phyloP scores from a whole-genome alignment of 2,797 vertebrate species.

The Hydrophis major region DNA sequence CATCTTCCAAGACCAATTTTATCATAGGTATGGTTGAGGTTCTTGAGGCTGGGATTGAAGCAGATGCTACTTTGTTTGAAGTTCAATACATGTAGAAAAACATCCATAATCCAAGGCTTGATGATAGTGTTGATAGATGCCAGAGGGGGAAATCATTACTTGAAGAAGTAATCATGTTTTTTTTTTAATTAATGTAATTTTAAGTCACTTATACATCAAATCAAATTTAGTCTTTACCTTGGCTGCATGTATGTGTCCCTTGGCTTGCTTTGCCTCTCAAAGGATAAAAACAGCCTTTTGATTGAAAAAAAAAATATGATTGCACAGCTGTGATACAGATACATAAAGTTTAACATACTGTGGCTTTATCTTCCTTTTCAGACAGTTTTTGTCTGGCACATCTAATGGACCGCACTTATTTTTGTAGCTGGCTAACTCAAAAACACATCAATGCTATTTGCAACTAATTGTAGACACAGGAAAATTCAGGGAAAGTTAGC shows the following conservation, averaged over 20 bases:
- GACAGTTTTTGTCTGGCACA: neutral
- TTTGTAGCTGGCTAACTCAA: neutral
- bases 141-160: neutral
- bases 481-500: neutral
- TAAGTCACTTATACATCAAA: neutral
- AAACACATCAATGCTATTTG: neutral
- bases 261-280: neutral
- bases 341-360: neutral
- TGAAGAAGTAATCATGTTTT: neutral
- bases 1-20: conserved; percentile 89
- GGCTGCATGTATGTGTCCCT: neutral
- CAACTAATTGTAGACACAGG: neutral
- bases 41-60: neutral
- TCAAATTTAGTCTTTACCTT: neutral
- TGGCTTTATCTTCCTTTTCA: neutral
- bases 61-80: neutral
- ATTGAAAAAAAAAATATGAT: neutral
- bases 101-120: neutral
- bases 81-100: neutral
- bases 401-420: neutral
- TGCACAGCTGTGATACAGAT: neutral
- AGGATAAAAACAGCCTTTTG: neutral
- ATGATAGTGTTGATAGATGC: neutral
- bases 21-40: conserved; percentile 83
- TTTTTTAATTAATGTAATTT: neutral